Conservation (phyloP, 2,113 vertebrate genomes). For the Leptodactylus fuscus region DNA sequence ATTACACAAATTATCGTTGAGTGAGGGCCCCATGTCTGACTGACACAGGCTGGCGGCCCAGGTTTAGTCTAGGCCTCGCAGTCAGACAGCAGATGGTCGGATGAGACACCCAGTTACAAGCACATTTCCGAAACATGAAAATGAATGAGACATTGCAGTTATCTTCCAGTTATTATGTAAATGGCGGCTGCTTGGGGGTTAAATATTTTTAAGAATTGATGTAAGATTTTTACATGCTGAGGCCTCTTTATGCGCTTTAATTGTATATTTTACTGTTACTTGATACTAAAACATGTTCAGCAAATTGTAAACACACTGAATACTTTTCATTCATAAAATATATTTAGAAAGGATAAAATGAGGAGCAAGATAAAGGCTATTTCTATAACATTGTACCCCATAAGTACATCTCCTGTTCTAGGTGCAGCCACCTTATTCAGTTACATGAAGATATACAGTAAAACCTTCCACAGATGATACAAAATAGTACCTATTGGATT, state of each 20-base stretch:
- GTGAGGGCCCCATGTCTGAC: background rate
- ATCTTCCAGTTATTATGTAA: slow-evolving; percentile 8
- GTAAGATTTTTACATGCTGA: background rate
- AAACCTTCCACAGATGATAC: background rate
- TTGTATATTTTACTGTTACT: background rate
- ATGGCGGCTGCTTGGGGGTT: background rate
- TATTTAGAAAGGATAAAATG: background rate
- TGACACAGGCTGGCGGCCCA: background rate
- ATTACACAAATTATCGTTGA: background rate
- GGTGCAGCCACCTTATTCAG: background rate
- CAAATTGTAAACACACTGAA: background rate
- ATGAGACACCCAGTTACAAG: background rate
- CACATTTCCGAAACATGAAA: background rate
- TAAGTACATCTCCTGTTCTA: background rate
- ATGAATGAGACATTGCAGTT: background rate
- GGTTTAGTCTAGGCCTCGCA: background rate
- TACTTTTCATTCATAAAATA: background rate
- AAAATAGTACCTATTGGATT: background rate
- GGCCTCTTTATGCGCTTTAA: background rate
- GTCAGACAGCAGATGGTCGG: slow-evolving; percentile 22
- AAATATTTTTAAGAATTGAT: background rate
- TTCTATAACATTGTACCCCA: background rate
- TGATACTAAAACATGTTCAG: background rate
- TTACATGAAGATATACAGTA: background rate
- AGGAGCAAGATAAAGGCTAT: background rate